Evolutionary conservation across 1,140 invertebrate genomes (phyloP), one percentile per base, ranked within the genome.

Genomic region (Cotesia vestalis): DNA sequence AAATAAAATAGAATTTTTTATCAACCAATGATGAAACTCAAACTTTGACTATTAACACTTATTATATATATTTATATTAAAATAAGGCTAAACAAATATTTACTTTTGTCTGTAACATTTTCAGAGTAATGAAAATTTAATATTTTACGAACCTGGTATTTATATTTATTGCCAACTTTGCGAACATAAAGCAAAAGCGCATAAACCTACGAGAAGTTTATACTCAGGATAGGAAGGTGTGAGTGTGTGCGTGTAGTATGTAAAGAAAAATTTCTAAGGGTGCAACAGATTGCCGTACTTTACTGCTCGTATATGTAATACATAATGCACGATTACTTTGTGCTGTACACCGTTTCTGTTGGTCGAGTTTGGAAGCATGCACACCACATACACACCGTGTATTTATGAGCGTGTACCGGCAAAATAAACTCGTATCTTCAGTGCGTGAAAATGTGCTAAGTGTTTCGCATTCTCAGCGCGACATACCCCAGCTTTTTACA

Each of bases 251-350:
- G 27, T 55, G n/a, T n/a, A n/a, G 17, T 9, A n/a, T 55, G n/a
- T 27, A 8, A 11, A 51, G n/a, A 51, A 20, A 55, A 63, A 55
- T 52, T 46, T 71, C 34, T 40, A 61, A 55, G 52, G 34, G 46
- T 72, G 77, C 79, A 79, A 80, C 79, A 79, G 77, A 79, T 78
- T 78, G 78, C 75, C 63, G 27, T 27, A 27, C 27, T 27, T 27
- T 27, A 27, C 27, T 2, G 66, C 73, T 73, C 66, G 66, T 77
- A 72, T 77, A 72, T 69, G 78, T 79, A 77, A 80, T 80, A 72
- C 73, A 78, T 79, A 78, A 80, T 80, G 72, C 74, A 78, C 74
- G 20, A 36, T 55, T 34, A 27, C 55, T 67, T 73, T 67, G 27
- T 46, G 4, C n/a, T 62, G 46, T 34, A 52, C 46, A 34, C 51